Conservation (phyloP, 2,888 invertebrate species). For the Chrysolina oricalcia region DNA sequence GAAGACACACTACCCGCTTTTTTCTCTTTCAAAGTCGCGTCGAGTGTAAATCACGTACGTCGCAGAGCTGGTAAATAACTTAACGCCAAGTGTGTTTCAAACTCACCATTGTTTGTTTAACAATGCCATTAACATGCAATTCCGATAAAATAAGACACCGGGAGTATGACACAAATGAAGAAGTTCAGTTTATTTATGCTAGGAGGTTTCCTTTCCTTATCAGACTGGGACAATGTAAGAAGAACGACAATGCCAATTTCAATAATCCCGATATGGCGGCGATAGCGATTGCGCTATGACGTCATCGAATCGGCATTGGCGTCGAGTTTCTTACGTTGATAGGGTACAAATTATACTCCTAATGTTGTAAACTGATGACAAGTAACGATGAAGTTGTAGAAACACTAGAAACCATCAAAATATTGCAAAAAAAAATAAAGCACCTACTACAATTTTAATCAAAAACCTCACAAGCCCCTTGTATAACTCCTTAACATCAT, state of each 20-base stretch:
- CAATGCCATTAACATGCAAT: slow-evolving; percentile 45
- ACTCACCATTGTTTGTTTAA: slow-evolving; percentile 41
- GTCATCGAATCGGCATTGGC: slow-evolving; percentile 83
- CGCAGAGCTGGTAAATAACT: neutral
- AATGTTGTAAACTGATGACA: no score
- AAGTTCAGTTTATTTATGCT: slow-evolving; percentile 19
- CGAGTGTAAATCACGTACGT: neutral
- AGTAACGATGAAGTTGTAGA: no score
- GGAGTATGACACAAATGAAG: slow-evolving; percentile 20
- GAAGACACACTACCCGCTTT: neutral
- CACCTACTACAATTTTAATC: no score
- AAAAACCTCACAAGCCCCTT: no score
- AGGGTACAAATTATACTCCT: neutral
- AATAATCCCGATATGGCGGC: slow-evolving; percentile 12
- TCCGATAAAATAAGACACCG: slow-evolving; percentile 35
- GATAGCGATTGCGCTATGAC: slow-evolving; percentile 1
- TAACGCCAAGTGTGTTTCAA: neutral
- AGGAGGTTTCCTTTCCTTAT: slow-evolving; percentile 21
- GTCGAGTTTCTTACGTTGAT: slow-evolving; percentile 84
- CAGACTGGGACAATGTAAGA: slow-evolving; percentile 8
- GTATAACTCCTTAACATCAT: no score
- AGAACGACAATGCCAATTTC: slow-evolving; percentile 18
- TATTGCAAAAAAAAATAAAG: no score
- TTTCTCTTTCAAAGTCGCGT: slow-evolving; percentile 3
- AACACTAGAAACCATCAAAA: no score